These are phyloP conservation scores for Hycleus cichorii DNA, from an alignment of 1,140 invertebrate species.

Conservation along the genomic window DNA sequence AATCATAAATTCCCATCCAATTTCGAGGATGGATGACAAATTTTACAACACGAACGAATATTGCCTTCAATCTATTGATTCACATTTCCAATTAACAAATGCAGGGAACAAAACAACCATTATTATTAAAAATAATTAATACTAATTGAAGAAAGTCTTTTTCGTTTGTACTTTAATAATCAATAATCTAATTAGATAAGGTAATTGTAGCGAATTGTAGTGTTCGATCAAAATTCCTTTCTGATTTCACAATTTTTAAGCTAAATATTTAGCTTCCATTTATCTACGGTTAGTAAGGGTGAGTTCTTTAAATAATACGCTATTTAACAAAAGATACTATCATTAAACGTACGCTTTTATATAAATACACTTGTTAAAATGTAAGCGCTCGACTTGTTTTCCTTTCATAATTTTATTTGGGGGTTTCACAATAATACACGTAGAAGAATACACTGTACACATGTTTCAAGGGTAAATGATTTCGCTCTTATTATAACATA, in stretches of 20 bases:
- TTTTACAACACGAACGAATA: constrained; percentile 39
- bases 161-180: too few species aligned
- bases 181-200: too few species aligned
- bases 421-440: too few species aligned
- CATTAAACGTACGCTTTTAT: neutral
- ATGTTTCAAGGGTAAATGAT: too few species aligned
- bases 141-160: too few species aligned
- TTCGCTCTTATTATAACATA: too few species aligned
- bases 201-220: too few species aligned
- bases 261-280: neutral
- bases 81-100: neutral
- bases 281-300: neutral
- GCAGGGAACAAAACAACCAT: too few species aligned
- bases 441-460: too few species aligned
- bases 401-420: neutral
- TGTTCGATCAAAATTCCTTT: too few species aligned
- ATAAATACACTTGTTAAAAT: neutral
- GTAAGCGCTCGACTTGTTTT: neutral
- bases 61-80: constrained; percentile 35
- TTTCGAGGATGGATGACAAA: constrained; percentile 40
- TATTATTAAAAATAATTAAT: too few species aligned
- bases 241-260: neutral
- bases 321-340: neutral
- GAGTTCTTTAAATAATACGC: neutral
- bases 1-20: constrained; percentile 40